Evolutionary conservation across 2,113 vertebrate genomes (phyloP), one percentile per base, ranked within the genome.

Genomic region (Sarotherodon lohbergeri): DNA sequence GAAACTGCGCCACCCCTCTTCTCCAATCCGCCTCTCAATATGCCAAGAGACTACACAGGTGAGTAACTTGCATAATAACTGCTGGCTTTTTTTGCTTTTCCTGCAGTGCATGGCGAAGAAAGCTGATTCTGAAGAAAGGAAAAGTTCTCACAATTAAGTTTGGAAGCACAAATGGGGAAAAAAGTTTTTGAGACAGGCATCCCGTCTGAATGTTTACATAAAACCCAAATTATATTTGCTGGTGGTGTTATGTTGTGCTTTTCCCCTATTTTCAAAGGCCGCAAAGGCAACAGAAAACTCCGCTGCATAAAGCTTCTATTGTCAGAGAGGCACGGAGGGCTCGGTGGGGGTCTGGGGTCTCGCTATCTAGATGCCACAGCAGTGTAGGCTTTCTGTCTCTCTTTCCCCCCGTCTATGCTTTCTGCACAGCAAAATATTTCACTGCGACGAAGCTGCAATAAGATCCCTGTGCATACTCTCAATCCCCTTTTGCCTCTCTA

Each of bases 41-140:
- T 95, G 56, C 96, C 97, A 11, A 96, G 96, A 96, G 97, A 98
- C 94, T 97, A 97, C 96, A 97, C 98, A 97, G 98, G 98, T 99
- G 94, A 96, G 97, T 90, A 4, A 43, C 86, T n/a, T 41, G 48
- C 63, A 29, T 61, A 41, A 22, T 46, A 46, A 3, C 81, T 43
- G 22, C 54, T 46, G 14, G 24, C 59, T 54, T 87, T 57, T 36
- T n/a, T n/a, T 39, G 34, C 61, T 68, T 39, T 68, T 68, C 19
- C 54, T 29, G 82, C 66, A 36, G 17, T 7, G 6, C 11, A 3
- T 43, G 32, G 59, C n/a, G 43, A 14, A 43, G 17, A 73, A 84
- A 84, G 32, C 8, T 12, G 11, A 11, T 76, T 71, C 17, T 13
- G 56, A 48, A 29, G 14, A 81, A 68, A 27, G 9, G 50, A 54